phyloP scores from a whole-genome alignment of 2,888 invertebrate species.

The Diplazon laetatorius region DNA sequence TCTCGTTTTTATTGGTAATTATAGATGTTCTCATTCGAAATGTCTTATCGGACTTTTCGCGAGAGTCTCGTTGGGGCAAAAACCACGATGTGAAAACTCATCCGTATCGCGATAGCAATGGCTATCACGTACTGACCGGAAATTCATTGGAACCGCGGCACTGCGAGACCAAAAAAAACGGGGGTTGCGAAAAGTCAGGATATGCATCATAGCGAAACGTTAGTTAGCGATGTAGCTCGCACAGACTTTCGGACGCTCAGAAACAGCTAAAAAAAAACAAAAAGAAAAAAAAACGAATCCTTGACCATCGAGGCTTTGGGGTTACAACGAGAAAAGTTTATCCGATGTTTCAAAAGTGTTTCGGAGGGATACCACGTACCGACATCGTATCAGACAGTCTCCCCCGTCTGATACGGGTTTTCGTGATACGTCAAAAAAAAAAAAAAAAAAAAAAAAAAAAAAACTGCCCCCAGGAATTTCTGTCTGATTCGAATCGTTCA shows the following conservation, averaged over 20 bases:
- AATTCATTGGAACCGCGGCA: background rate
- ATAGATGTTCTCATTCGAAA: too few species aligned
- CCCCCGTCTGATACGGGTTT: background rate
- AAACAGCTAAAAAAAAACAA: too few species aligned
- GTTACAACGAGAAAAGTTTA: constrained; percentile 62
- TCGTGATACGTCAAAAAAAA: constrained; percentile 3
- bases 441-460: too few species aligned
- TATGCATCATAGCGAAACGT: constrained; percentile 10
- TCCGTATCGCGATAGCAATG: too few species aligned
- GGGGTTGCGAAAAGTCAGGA: constrained; percentile 4
- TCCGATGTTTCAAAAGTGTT: constrained; percentile 35
- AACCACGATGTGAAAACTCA: too few species aligned
- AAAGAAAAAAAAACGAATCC: constrained; percentile 32
- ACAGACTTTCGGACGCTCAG: constrained; percentile 8
- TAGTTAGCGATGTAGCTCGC: constrained; percentile 8
- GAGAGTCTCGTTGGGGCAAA: too few species aligned
- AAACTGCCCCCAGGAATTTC: constrained; percentile 48
- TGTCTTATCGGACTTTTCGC: too few species aligned
- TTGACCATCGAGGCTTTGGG: constrained; percentile 47
- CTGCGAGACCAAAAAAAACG: constrained; percentile 4
- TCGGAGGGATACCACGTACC: constrained; percentile 37
- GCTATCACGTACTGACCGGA: background rate
- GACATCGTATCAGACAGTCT: background rate
- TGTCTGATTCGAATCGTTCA: constrained; percentile 29
- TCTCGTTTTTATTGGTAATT: too few species aligned